Percentiles rank a stretch among this genome's conserved stretches.
These are phyloP conservation scores for Proales similis DNA, from an alignment of 1,140 invertebrate genomes.

Conservation along the genomic window DNA sequence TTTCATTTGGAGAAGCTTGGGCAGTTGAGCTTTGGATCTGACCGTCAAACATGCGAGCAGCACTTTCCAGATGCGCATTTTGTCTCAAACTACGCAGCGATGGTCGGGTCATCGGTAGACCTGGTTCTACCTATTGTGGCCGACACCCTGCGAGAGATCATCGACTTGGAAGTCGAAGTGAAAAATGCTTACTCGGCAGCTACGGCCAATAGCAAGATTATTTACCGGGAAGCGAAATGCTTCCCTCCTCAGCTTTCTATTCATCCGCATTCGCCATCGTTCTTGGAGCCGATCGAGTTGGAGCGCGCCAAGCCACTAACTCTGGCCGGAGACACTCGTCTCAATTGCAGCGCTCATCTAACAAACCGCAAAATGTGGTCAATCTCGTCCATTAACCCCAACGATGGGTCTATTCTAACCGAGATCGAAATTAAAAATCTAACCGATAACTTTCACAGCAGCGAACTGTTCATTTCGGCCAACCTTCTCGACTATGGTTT, in stretches of 20 bases:
- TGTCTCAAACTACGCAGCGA: constrained; percentile 1
- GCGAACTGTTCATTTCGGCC: constrained; percentile 27
- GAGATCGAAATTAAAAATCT: constrained; percentile 7
- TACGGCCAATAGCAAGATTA: too few species aligned
- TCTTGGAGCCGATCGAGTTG: too few species aligned
- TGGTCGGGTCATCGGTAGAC: not conserved
- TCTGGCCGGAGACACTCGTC: not conserved
- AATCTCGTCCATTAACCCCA: constrained; percentile 3
- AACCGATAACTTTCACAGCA: constrained; percentile 17
- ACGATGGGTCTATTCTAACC: not conserved
- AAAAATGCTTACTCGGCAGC: too few species aligned
- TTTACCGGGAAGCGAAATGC: too few species aligned
- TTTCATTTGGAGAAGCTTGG: not conserved
- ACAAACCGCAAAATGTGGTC: constrained; percentile 11
- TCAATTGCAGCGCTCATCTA: not conserved
- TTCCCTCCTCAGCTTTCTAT: too few species aligned
- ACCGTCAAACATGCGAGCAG: not conserved
- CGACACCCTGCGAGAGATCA: constrained; percentile 1
- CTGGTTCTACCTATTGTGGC: constrained; percentile 4
- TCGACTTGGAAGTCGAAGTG: too few species aligned
- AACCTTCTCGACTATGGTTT: constrained; percentile 6
- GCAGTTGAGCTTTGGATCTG: constrained; percentile 1
- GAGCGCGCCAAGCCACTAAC: too few species aligned
- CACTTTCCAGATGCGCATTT: constrained; percentile 8
- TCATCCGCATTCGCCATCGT: too few species aligned